Evolutionary conservation across 1,140 invertebrate species (phyloP).

Genomic region (Drosophila takahashii): DNA sequence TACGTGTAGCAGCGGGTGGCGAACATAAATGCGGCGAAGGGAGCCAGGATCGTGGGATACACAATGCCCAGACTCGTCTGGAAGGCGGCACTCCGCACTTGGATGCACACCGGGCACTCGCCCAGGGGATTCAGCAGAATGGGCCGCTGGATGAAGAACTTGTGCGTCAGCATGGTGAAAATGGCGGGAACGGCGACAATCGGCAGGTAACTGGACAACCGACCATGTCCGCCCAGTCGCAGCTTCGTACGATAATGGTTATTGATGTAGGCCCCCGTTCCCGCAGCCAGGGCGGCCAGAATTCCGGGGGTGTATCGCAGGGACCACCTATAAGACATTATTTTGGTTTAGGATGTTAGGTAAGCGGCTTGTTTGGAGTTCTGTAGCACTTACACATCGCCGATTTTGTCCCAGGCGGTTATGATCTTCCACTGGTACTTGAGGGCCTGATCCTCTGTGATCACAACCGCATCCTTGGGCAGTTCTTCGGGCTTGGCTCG

Average conservation of each 20-base stretch:
- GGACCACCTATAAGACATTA: slow-evolving; percentile 70
- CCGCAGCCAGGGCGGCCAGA: slow-evolving; percentile 66
- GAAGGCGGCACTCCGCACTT: slow-evolving; percentile 82
- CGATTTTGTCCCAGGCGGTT: slow-evolving; percentile 80
- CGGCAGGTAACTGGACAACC: slow-evolving; percentile 84
- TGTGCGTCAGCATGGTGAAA: slow-evolving; percentile 81
- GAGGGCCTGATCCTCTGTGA: slow-evolving; percentile 84
- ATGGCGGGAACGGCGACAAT: slow-evolving; percentile 84
- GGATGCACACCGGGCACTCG: slow-evolving; percentile 84
- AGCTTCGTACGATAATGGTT: slow-evolving; percentile 84
- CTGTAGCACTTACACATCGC: slow-evolving; percentile 81
- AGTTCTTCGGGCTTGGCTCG: slow-evolving; percentile 48
- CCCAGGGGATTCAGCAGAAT: slow-evolving; percentile 75
- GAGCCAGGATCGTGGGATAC: slow-evolving; percentile 84
- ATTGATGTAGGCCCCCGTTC: slow-evolving; percentile 84
- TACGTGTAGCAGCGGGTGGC: slow-evolving; percentile 85
- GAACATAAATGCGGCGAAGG: slow-evolving; percentile 84
- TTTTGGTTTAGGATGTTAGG: slow-evolving; percentile 41
- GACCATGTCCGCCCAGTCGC: slow-evolving; percentile 78
- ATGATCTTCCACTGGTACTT: slow-evolving; percentile 85
- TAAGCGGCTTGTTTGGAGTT: slow-evolving; percentile 28
- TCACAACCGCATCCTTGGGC: slow-evolving; percentile 84
- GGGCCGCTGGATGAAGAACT: slow-evolving; percentile 81
- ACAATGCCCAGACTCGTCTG: slow-evolving; percentile 79
- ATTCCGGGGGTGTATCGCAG: slow-evolving; percentile 80